Percentiles rank a stretch among this genome's conserved stretches.
These are phyloP conservation scores for Mastacembelus armatus DNA, from an alignment of 2,797 vertebrate genomes.

Conservation along the genomic window DNA sequence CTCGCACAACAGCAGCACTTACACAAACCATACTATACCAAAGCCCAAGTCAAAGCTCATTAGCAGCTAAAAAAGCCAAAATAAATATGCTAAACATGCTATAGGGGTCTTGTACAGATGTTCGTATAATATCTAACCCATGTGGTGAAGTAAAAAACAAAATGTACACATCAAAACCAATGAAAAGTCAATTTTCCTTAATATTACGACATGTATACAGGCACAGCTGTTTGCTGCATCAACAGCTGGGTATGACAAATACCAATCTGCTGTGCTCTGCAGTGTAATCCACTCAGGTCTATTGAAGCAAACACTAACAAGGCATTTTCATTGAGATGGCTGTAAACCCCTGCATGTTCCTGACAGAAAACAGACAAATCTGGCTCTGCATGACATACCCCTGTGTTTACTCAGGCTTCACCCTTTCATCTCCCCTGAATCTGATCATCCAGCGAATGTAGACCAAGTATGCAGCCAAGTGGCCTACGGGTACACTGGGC, in stretches of 20 bases:
- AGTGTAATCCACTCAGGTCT: constrained; percentile 16
- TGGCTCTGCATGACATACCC: neutral
- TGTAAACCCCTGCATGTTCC: neutral
- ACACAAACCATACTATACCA: too few species aligned
- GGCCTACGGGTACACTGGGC: constrained; percentile 6
- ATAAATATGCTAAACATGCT: too few species aligned
- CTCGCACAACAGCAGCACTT: too few species aligned
- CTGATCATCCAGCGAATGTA: constrained; percentile 1
- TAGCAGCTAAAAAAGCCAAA: too few species aligned
- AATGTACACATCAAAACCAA: too few species aligned
- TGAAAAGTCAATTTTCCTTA: too few species aligned
- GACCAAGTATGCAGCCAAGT: constrained; percentile 15
- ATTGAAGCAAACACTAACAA: neutral
- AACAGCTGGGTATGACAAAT: neutral
- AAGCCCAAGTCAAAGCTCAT: too few species aligned
- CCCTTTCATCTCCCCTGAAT: constrained; percentile 25
- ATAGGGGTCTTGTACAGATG: too few species aligned
- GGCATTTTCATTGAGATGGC: neutral
- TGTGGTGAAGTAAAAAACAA: too few species aligned
- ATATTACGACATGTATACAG: neutral
- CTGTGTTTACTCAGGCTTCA: constrained; percentile 23
- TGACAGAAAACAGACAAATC: too few species aligned
- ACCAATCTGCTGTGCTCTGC: neutral
- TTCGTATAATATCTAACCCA: too few species aligned
- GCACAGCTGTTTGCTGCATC: neutral